phyloP scores from a whole-genome alignment of 2,888 invertebrate genomes.

The Empis livida region DNA sequence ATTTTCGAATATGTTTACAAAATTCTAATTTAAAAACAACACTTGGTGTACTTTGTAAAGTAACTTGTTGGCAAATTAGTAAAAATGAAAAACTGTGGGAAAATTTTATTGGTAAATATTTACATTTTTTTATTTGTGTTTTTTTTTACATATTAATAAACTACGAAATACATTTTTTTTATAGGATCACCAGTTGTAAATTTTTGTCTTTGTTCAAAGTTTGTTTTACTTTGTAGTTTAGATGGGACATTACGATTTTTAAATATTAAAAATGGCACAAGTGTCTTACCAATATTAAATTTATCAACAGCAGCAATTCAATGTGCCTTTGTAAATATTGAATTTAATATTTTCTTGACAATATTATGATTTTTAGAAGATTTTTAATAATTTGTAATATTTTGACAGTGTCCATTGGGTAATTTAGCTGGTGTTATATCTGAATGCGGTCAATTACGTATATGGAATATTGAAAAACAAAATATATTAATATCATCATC shows the following conservation, averaged over 20 bases:
- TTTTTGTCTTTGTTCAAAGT: constrained; percentile 30
- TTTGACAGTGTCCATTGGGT: constrained; percentile 26
- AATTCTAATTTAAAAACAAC: constrained; percentile 41
- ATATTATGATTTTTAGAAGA: too few species aligned
- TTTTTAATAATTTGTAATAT: background rate
- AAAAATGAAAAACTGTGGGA: constrained; percentile 56
- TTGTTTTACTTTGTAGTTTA: constrained; percentile 30
- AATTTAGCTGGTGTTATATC: constrained; percentile 32
- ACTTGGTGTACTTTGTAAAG: constrained; percentile 45
- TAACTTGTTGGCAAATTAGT: constrained; percentile 41
- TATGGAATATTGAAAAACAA: constrained; percentile 28
- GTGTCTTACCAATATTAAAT: constrained; percentile 29
- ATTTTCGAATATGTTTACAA: constrained; percentile 38
- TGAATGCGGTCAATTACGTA: constrained; percentile 30
- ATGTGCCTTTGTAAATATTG: constrained; percentile 28
- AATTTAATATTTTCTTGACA: background rate
- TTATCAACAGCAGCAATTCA: constrained; percentile 27
- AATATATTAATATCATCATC: constrained; percentile 23
- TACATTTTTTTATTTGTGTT: too few species aligned
- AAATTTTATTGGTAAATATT: constrained; percentile 46
- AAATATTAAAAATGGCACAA: constrained; percentile 25
- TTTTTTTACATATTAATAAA: background rate
- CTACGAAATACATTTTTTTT: background rate
- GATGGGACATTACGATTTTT: constrained; percentile 31
- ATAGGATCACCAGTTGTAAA: constrained; percentile 31